Evolutionary conservation across 2,888 invertebrate genomes (phyloP), one percentile per base, ranked within the genome.

Genomic region (Synergus japonicus): DNA sequence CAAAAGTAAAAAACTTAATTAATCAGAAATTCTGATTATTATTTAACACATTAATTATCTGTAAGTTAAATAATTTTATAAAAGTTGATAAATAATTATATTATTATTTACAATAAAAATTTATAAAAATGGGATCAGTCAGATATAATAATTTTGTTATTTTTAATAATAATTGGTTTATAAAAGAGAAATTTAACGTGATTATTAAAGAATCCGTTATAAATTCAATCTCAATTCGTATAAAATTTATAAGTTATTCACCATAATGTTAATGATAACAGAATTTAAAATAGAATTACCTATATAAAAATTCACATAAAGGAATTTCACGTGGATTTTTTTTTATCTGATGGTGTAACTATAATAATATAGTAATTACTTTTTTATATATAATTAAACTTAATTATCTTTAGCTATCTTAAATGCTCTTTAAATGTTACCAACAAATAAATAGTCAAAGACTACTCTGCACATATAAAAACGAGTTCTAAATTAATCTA

Each of bases 401-500:
- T 69, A 69, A 69, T 69, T 69, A 69, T 46, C 15, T 69, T 8
- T 8, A 54, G 9, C n/a, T 9, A 9, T 54, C n/a, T n/a, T n/a
- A 9, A 54, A 9, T n/a, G 8, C 46, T 69, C 49, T 69, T 46
- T 69, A 12, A 49, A 49, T 49, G 69, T 69, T 69, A 69, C 69
- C 69, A 69, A 69, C 15, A 29, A 65, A 65, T 65, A 65, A 41
- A 65, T 41, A 65, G 15, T 65, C 64, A 37, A 37, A 64, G 64
- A 37, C 64, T 64, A 37, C 15, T 37, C 12, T 64, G 29, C 15
- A 10, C 29, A 12, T 22, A 29, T 22, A 63, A 63, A 63, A 63
- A 22, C 37, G 37, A 37, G 37, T 37, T 37, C 37, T 37, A 37
- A 37, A 37, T 37, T 37, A 37, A 37, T 37, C 37, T 37, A 37